Conservation (phyloP, 2,888 invertebrate genomes). For the Ganaspis brasiliensis region DNA sequence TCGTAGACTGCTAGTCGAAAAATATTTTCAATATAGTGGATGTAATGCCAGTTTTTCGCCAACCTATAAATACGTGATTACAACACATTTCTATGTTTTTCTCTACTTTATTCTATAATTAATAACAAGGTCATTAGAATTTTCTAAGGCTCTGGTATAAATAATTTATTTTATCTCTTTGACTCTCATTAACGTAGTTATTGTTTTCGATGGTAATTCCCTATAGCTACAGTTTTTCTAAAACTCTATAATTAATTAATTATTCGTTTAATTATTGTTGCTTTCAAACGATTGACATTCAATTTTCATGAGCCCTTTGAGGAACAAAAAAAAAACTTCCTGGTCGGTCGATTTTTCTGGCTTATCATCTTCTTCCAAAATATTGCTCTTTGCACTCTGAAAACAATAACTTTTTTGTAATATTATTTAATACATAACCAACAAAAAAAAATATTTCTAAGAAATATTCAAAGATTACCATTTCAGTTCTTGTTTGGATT, state of each 20-base stretch:
- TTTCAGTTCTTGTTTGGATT: not conserved
- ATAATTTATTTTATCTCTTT: constrained; percentile 39
- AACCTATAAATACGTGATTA: constrained; percentile 18
- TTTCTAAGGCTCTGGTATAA: constrained; percentile 40
- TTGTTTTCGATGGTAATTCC: constrained; percentile 62
- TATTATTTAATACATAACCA: no score
- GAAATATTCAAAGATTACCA: not conserved
- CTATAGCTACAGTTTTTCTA: not conserved
- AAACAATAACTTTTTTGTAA: not conserved
- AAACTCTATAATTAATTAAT: constrained; percentile 13
- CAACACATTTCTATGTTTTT: constrained; percentile 32
- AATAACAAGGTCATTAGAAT: constrained; percentile 40
- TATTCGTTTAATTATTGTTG: constrained; percentile 13
- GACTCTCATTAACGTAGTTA: constrained; percentile 54
- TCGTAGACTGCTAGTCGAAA: constrained; percentile 11
- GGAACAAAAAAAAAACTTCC: not conserved
- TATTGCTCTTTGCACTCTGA: not conserved
- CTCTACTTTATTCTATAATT: not conserved
- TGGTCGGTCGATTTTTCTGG: constrained; percentile 20
- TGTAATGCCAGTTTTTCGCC: not conserved
- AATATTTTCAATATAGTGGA: constrained; percentile 20
- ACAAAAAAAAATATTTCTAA: no score
- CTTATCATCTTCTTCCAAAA: not conserved
- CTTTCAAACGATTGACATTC: not conserved
- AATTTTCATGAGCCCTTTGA: constrained; percentile 1